These are phyloP conservation scores for Synanthedon formicaeformis DNA, from an alignment of 2,888 invertebrate species.

Conservation along the genomic window DNA sequence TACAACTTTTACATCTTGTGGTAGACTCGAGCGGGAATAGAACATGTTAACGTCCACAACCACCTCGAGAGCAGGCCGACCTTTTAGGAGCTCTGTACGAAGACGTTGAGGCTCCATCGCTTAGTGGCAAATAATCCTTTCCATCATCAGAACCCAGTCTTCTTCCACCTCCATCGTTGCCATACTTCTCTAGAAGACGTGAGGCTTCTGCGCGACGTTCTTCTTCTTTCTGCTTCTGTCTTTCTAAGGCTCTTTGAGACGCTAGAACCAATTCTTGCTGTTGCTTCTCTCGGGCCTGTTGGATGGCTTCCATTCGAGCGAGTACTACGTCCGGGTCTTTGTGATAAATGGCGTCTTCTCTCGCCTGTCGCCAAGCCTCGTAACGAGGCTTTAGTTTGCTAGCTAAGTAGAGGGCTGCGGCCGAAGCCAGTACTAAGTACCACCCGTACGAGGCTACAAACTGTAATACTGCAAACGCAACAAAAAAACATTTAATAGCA, in stretches of 20 bases:
- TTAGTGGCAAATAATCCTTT: slow-evolving; percentile 46
- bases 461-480: slow-evolving; percentile 23
- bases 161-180: slow-evolving; percentile 22
- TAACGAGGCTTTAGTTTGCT: slow-evolving; percentile 20
- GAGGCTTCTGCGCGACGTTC: slow-evolving; percentile 28
- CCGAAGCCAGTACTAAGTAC: slow-evolving; percentile 27
- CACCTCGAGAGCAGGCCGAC: slow-evolving; percentile 47
- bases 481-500: too few species aligned
- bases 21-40: not conserved
- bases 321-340: slow-evolving; percentile 46
- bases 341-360: slow-evolving; percentile 46
- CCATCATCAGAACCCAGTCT: slow-evolving; percentile 30
- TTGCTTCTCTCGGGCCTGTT: slow-evolving; percentile 41
- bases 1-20: not conserved
- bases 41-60: slow-evolving; percentile 34
- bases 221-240: slow-evolving; percentile 44
- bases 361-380: slow-evolving; percentile 27
- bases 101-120: slow-evolving; percentile 40
- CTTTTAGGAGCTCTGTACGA: slow-evolving; percentile 49
- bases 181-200: slow-evolving; percentile 39
- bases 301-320: slow-evolving; percentile 44
- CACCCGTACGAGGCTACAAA: slow-evolving; percentile 44
- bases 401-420: slow-evolving; percentile 12
- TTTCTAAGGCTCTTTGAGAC: slow-evolving; percentile 30
- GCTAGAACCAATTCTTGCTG: slow-evolving; percentile 30